phyloP scores from a whole-genome alignment of 2,113 vertebrate species.

The Leptobrachium leishanense region DNA sequence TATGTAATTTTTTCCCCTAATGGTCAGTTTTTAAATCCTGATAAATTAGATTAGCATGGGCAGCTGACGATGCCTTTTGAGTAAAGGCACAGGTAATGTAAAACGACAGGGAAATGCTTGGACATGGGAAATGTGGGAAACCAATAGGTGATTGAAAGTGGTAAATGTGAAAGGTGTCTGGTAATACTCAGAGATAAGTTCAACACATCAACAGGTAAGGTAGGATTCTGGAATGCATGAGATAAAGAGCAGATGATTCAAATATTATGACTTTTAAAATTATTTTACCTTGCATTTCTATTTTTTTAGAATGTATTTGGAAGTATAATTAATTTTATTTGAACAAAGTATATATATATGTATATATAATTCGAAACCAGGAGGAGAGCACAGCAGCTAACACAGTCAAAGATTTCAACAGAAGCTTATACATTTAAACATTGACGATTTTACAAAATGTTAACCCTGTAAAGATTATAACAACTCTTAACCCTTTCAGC shows the following conservation, averaged over 20 bases:
- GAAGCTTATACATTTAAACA: too few species aligned
- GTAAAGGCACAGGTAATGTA: not conserved
- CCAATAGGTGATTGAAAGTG: not conserved
- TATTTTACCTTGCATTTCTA: not conserved
- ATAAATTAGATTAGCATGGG: not conserved
- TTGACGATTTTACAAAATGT: too few species aligned
- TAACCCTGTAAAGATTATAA: too few species aligned
- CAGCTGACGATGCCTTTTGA: not conserved
- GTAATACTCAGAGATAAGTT: constrained; percentile 1
- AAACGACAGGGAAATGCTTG: not conserved
- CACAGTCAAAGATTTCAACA: too few species aligned
- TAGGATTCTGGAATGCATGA: not conserved
- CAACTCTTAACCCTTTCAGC: too few species aligned
- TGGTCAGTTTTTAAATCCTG: not conserved
- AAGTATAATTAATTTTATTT: too few species aligned
- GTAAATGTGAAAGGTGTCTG: constrained; percentile 3
- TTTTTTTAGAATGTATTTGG: too few species aligned
- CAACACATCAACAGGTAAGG: constrained; percentile 4
- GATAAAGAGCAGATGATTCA: not conserved
- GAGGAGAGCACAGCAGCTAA: too few species aligned
- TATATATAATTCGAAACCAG: too few species aligned
- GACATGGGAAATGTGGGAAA: not conserved
- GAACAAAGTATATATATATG: too few species aligned
- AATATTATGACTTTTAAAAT: not conserved
- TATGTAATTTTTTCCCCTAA: not conserved